Evolutionary conservation across 2,888 invertebrate species (phyloP).

Genomic region (Dryocosmus kuriphilus): DNA sequence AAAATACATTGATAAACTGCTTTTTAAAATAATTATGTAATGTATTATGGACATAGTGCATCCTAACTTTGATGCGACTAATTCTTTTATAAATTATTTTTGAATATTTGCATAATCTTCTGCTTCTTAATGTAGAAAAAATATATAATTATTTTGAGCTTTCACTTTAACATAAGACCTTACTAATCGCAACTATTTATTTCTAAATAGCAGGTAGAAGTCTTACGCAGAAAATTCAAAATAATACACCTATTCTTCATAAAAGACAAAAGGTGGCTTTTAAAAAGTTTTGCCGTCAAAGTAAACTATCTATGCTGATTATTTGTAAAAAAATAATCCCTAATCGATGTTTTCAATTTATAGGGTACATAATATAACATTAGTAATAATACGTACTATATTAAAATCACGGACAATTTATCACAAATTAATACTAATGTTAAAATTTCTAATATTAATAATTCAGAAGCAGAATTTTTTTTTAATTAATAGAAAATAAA

Average conservation of each 20-base stretch:
- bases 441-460: background rate
- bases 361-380: background rate
- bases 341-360: background rate
- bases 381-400: background rate
- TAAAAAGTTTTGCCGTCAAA: background rate
- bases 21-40: too few relatives aligned
- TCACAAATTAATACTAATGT: conserved; percentile 5
- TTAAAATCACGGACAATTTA: background rate
- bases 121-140: too few relatives aligned
- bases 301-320: background rate
- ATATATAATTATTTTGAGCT: too few relatives aligned
- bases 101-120: too few relatives aligned
- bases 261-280: background rate
- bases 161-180: background rate
- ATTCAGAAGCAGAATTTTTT: too few relatives aligned
- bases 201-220: background rate
- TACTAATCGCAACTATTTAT: background rate
- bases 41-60: too few relatives aligned
- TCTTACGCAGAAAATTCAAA: background rate
- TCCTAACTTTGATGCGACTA: too few relatives aligned
- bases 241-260: background rate
- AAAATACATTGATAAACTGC: too few relatives aligned
- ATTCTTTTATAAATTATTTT: too few relatives aligned
- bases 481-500: too few relatives aligned
- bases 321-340: background rate